Base-by-base conservation (phyloP, 2,113 vertebrate genomes). In the Geothlypis trichas region DNA sequence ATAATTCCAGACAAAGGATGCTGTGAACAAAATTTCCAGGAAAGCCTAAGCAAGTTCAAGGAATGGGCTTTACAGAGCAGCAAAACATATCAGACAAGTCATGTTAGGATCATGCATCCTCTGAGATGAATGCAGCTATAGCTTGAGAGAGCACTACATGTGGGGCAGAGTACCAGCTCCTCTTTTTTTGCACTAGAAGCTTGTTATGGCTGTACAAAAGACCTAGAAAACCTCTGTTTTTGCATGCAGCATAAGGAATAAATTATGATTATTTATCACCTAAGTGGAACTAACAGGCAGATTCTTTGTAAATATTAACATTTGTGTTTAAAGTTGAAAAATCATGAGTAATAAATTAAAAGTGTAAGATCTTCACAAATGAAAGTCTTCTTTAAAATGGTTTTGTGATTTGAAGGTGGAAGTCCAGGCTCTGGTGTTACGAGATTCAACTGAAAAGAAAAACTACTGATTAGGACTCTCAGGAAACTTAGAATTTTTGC, bases 131-230 rank as follows among this genome's bases (percentile, higher is more conserved):
- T 59, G 17, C 35, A 84, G 11, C 5, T 80, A 9, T 9, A 54
- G 5, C 20, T 0, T 49, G 31, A 10, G 44, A 76, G 16, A 75
- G 9, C 7, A 28, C 6, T 22, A 39, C 1, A 0, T 8, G 5
- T 15, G 19, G 7, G 4, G 3, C 12, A 54, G 3, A 49, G 8
- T 21, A 54, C 10, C 8, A 76, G 4, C 3, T n/a, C 10, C 5
- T 18, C 4, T 7, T 30, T n/a, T 68, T 66, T 65, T 12, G 4
- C 18, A 11, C 12, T 44, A 5, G 5, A 51, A 59, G 22, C 2
- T 21, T 4, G 3, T 31, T 72, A 33, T 27, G 23, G 2, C 6
- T 12, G 1, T 31, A 57, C 57, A 78, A 26, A 41, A 59, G 10
- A 42, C 8, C 8, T 49, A 42, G 11, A 18, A 76, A 28, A 39